Evolutionary conservation across 2,113 vertebrate genomes (phyloP).

Genomic region (Oncorhynchus mykiss): DNA sequence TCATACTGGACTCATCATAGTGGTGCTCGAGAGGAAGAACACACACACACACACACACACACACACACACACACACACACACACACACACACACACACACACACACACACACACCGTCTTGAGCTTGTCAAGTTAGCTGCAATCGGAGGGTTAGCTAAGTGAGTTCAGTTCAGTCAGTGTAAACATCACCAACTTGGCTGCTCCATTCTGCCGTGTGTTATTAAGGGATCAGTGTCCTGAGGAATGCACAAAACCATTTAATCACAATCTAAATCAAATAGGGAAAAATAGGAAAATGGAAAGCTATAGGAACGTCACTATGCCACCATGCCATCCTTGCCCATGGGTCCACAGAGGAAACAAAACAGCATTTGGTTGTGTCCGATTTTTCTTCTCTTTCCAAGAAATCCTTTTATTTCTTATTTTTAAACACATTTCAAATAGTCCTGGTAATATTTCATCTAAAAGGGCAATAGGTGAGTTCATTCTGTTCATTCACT

Average conservation of each 20-base stretch:
- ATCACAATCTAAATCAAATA: conserved; percentile 19
- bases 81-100: conserved; percentile 1
- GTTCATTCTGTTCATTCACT: neutral
- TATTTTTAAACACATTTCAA: conserved; percentile 18
- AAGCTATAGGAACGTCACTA: too few species aligned
- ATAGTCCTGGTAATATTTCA: conserved; percentile 30
- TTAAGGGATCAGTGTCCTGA: conserved; percentile 49
- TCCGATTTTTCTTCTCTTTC: neutral
- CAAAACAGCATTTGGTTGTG: neutral
- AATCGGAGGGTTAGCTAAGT: conserved; percentile 6
- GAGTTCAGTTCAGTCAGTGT: neutral
- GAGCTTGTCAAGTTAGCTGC: conserved; percentile 28
- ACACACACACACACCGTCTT: neutral
- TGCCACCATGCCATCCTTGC: too few species aligned
- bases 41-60: neutral
- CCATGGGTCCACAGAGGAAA: too few species aligned
- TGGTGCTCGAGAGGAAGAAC: conserved; percentile 33
- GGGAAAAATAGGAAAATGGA: conserved; percentile 5
- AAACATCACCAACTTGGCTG: neutral
- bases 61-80: conserved; percentile 20
- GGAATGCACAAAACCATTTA: conserved; percentile 35
- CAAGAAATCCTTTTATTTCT: neutral
- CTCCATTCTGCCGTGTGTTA: conserved; percentile 10
- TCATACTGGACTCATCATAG: conserved; percentile 16
- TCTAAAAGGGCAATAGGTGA: neutral